phyloP scores from a whole-genome alignment of 2,797 vertebrate species.

The Melanotaenia boesemani region DNA sequence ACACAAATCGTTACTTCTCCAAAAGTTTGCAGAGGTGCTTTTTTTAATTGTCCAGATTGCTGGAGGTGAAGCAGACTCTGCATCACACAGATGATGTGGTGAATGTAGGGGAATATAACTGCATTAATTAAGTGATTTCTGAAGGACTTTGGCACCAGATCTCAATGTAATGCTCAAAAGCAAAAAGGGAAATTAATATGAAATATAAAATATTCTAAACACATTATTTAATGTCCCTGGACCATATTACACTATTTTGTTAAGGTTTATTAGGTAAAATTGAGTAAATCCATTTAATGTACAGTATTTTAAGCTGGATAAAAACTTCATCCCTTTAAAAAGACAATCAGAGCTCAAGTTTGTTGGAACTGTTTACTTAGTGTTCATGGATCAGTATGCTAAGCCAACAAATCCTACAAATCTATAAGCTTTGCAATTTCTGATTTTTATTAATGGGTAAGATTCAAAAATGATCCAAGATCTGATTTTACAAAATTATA shows the following conservation, averaged over 20 bases:
- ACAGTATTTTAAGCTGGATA: background rate
- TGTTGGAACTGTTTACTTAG: background rate
- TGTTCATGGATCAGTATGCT: background rate
- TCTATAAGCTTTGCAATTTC: background rate
- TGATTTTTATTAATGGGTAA: background rate
- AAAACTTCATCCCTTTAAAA: background rate
- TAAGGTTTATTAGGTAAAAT: no score
- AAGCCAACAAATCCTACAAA: background rate
- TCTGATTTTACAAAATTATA: background rate
- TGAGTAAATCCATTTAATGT: background rate
- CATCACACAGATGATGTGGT: no score
- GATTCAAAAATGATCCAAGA: background rate
- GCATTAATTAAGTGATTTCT: background rate
- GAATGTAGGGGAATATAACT: no score
- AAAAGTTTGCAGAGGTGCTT: no score
- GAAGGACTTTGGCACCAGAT: background rate
- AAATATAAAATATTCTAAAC: background rate
- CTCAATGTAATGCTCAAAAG: no score
- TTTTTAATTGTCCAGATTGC: no score
- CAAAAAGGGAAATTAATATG: no score
- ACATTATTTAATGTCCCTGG: background rate
- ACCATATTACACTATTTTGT: background rate
- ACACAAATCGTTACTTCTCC: no score
- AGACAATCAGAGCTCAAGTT: background rate
- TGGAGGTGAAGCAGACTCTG: no score